Evolutionary conservation across 2,797 vertebrate species (phyloP).

Genomic region (Falco biarmicus): DNA sequence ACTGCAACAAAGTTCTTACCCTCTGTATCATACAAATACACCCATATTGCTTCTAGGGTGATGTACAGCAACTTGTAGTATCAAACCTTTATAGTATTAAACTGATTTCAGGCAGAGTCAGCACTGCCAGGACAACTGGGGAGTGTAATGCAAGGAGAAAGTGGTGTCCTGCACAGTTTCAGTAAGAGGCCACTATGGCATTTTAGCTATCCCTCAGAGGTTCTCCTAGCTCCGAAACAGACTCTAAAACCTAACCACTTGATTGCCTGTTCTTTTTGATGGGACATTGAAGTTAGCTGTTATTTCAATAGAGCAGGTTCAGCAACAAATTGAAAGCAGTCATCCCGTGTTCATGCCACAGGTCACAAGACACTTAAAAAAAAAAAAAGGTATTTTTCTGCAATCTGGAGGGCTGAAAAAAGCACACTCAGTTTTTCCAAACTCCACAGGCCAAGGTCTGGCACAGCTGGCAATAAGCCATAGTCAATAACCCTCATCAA

Average conservation of each 20-base stretch:
- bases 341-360: background rate
- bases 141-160: background rate
- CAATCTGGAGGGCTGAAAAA: background rate
- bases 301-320: background rate
- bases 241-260: background rate
- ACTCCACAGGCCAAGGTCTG: background rate
- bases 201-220: background rate
- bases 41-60: background rate
- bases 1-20: background rate
- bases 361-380: background rate
- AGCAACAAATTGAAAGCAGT: background rate
- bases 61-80: fast-evolving
- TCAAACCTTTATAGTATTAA: background rate
- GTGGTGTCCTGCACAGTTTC: background rate
- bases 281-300: background rate
- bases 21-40: background rate
- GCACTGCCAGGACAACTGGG: background rate
- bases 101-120: background rate
- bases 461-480: background rate
- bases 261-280: background rate
- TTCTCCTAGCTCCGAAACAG: background rate
- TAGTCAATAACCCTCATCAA: background rate
- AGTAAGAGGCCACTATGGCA: background rate
- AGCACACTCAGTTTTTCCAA: background rate
- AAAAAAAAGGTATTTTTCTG: background rate